Evolutionary conservation across 2,888 invertebrate species (phyloP).

Genomic region (Diarsia dahlii): DNA sequence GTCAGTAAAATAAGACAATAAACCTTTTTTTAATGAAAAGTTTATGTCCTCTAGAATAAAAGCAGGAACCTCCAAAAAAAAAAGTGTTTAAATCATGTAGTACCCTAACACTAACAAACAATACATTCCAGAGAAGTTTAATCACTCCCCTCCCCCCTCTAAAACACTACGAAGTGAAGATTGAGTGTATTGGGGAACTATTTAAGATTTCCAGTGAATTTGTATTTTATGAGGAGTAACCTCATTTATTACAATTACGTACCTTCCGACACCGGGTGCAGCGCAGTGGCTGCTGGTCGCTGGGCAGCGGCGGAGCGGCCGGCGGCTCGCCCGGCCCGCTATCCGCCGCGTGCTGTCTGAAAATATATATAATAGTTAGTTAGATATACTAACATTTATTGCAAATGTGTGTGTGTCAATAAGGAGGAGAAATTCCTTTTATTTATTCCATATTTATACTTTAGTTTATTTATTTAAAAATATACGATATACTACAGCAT

Average conservation of each 20-base stretch:
- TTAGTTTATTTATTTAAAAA: too few species aligned
- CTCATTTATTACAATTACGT: not conserved
- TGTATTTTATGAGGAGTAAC: not conserved
- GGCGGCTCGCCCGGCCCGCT: constrained; percentile 62
- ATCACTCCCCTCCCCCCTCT: not conserved
- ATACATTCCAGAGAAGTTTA: not conserved
- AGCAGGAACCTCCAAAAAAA: not conserved
- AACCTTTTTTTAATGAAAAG: not conserved
- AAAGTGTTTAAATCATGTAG: not conserved
- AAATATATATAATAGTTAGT: too few species aligned
- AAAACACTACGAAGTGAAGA: not conserved
- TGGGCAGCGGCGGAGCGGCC: constrained; percentile 77
- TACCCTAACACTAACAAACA: not conserved
- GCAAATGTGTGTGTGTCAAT: too few species aligned
- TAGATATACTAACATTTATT: too few species aligned
- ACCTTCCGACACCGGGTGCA: constrained; percentile 84
- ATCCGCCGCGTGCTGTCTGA: constrained; percentile 76
- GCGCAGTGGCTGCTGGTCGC: constrained; percentile 73
- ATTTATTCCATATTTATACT: too few species aligned
- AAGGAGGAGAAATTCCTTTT: too few species aligned
- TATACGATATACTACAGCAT: not conserved
- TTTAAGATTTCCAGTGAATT: not conserved
- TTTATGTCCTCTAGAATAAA: not conserved
- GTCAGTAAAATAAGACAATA: not conserved
- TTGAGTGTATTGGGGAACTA: not conserved